These are phyloP conservation scores for Pyrrhia umbra DNA, from an alignment of 2,888 invertebrate genomes.

Conservation along the genomic window DNA sequence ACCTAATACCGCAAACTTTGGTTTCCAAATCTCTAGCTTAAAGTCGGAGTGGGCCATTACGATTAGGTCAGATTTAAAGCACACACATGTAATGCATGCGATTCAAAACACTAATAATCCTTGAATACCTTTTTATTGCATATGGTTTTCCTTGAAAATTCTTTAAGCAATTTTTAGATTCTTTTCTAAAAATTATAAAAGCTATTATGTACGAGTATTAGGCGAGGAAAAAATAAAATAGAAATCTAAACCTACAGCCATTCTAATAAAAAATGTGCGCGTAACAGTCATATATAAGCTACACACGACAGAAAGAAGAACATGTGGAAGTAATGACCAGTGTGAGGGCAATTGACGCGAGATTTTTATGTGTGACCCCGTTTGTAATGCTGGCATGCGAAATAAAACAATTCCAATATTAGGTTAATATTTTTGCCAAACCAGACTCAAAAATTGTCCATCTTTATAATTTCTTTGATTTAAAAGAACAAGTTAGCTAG, in stretches of 20 bases:
- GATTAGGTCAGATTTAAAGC: constrained; percentile 33
- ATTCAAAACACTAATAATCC: constrained; percentile 5
- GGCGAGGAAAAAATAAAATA: background rate
- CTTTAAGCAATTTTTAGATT: too few species aligned
- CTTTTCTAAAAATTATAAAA: too few species aligned
- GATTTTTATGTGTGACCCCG: constrained; percentile 8
- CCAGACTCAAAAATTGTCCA: background rate
- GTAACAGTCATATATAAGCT: background rate
- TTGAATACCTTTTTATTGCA: constrained; percentile 26
- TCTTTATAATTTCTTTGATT: background rate
- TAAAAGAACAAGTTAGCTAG: background rate
- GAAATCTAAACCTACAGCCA: background rate
- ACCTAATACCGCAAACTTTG: constrained; percentile 1
- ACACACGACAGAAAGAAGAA: constrained; percentile 2
- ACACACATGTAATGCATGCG: constrained; percentile 15
- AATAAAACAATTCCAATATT: background rate
- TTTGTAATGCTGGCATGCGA: constrained; percentile 9
- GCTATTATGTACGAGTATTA: too few species aligned
- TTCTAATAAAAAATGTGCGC: background rate
- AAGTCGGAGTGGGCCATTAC: background rate
- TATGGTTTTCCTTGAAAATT: background rate
- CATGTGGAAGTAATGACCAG: constrained; percentile 22
- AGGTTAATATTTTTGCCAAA: background rate
- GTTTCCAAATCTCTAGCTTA: constrained; percentile 12
- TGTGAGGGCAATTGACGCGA: constrained; percentile 7